Evolutionary conservation across 2,113 vertebrate genomes (phyloP).

Genomic region (Piprites chloris): DNA sequence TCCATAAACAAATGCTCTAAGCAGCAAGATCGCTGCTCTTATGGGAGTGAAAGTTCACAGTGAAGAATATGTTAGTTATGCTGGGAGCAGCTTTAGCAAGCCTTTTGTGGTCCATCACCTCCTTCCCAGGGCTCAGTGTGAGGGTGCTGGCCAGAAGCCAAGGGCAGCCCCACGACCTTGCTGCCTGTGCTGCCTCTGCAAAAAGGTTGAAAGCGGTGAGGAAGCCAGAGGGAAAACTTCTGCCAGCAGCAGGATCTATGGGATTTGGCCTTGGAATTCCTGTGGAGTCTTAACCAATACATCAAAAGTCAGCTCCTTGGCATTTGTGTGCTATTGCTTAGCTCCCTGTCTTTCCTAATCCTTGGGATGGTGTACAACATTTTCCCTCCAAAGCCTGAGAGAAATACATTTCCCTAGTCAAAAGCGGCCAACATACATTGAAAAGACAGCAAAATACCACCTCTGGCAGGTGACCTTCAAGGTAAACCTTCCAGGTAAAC

Average conservation of each 20-base stretch:
- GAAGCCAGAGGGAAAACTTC: background rate
- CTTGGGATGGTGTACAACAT: background rate
- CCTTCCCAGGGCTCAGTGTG: background rate
- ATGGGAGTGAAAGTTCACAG: background rate
- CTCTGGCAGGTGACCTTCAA: background rate
- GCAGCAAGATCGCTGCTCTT: background rate
- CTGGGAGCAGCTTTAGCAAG: background rate
- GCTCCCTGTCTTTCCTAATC: background rate
- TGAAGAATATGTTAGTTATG: background rate
- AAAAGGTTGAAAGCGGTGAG: background rate
- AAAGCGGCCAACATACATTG: background rate
- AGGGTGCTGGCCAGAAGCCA: background rate
- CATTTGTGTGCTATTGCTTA: background rate
- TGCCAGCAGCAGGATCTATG: background rate
- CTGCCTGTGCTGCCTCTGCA: background rate
- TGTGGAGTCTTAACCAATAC: background rate
- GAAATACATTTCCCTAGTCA: background rate
- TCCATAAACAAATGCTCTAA: background rate
- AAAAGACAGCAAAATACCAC: background rate
- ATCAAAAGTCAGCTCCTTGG: slow-evolving; percentile 7
- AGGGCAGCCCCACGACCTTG: background rate
- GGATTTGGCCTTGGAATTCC: slow-evolving; percentile 21
- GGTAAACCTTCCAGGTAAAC: background rate
- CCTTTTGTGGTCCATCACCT: background rate
- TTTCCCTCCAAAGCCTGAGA: background rate